Conservation (phyloP, 2,113 vertebrate species). For the Pleuronectes platessa region DNA sequence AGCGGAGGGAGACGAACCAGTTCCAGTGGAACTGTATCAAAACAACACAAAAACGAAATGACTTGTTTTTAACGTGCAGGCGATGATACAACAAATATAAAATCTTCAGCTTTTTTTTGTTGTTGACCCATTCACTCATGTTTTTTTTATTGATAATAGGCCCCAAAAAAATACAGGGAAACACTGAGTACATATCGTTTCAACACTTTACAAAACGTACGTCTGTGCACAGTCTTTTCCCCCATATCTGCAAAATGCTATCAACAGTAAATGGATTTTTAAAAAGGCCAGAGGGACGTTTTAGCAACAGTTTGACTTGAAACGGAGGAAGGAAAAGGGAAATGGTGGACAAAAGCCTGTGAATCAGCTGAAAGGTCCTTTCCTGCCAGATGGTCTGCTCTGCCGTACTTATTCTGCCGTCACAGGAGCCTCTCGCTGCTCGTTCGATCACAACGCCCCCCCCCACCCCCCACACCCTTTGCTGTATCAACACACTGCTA, state of each 20-base stretch:
- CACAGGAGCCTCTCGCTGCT: constrained; percentile 13
- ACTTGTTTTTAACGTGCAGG: background rate
- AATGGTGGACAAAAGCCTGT: constrained; percentile 18
- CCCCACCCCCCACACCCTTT: background rate
- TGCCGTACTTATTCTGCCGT: constrained; percentile 17
- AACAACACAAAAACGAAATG: background rate
- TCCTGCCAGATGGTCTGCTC: constrained; percentile 58
- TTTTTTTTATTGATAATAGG: background rate
- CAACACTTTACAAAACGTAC: background rate
- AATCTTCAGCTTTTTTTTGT: background rate
- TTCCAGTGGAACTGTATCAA: background rate
- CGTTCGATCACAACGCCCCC: constrained; percentile 3
- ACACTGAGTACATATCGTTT: background rate
- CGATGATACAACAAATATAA: background rate
- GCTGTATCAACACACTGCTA: constrained; percentile 27
- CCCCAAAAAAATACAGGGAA: background rate
- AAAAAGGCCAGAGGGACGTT: background rate
- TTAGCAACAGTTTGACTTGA: constrained; percentile 11
- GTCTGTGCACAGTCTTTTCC: background rate
- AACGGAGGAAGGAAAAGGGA: constrained; percentile 31
- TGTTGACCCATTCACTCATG: background rate
- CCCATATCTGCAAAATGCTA: background rate
- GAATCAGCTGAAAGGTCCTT: constrained; percentile 41
- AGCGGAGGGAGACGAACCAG: background rate
- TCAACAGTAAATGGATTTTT: background rate